Evolutionary conservation across 2,797 vertebrate species (phyloP).

Genomic region (Sebastolobus alascanus): DNA sequence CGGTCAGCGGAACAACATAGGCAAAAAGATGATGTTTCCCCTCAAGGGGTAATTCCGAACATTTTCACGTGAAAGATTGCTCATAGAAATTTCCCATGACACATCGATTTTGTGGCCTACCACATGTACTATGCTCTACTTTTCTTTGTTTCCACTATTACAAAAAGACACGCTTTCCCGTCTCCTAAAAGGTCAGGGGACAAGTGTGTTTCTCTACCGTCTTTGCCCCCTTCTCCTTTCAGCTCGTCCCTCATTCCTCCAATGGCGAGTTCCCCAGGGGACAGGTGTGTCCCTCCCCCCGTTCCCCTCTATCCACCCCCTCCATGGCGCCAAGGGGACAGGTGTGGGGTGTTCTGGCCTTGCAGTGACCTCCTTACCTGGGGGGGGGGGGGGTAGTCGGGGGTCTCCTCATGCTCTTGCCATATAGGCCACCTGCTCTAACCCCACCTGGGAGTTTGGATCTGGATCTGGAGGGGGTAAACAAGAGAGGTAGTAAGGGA

Average conservation of each 20-base stretch:
- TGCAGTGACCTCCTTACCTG: constrained; percentile 68
- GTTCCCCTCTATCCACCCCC: constrained; percentile 21
- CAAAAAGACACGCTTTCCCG: background rate
- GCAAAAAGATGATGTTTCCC: background rate
- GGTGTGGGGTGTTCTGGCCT: constrained; percentile 73
- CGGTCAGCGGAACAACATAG: background rate
- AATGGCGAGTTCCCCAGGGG: constrained; percentile 44
- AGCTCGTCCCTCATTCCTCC: constrained; percentile 34
- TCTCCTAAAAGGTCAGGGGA: constrained; percentile 51
- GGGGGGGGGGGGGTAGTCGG: constrained; percentile 22
- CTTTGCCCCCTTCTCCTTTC: constrained; percentile 14
- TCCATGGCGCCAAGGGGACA: constrained; percentile 65
- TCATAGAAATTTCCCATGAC: constrained; percentile 23
- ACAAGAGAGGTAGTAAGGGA: constrained; percentile 12
- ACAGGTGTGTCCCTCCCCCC: constrained; percentile 62
- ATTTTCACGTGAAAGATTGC: constrained; percentile 13
- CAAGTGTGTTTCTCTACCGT: constrained; percentile 43
- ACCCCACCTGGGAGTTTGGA: constrained; percentile 41
- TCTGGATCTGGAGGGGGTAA: constrained; percentile 24
- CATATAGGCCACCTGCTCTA: constrained; percentile 53
- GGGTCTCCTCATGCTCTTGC: constrained; percentile 29
- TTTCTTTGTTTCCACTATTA: constrained; percentile 1
- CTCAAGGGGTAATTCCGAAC: background rate
- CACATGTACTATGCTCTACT: background rate
- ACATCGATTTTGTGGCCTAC: background rate